These are phyloP conservation scores for Drosophila stalkeri DNA, from an alignment of 2,888 invertebrate genomes.

Conservation along the genomic window DNA sequence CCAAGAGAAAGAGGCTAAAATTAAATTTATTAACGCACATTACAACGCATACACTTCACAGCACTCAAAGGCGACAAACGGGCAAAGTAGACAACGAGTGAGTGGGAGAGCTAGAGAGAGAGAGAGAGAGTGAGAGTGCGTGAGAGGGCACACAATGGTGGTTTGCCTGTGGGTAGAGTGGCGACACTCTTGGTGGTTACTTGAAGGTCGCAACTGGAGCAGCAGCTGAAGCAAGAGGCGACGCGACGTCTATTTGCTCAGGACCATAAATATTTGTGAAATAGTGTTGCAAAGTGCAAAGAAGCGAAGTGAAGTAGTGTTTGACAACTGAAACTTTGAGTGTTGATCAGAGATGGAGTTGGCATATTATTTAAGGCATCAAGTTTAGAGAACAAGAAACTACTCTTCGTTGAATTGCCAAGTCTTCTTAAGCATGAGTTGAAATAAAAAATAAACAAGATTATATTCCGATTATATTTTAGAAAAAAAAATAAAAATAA, in stretches of 20 bases:
- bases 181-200: constrained; percentile 34
- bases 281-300: constrained; percentile 12
- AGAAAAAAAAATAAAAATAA: no score
- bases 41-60: constrained; percentile 68
- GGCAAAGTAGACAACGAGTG: background rate
- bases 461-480: no score
- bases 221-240: background rate
- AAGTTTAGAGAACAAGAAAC: no score
- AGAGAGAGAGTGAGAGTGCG: rapidly evolving
- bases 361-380: background rate
- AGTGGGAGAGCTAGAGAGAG: no score
- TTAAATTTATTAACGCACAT: constrained; percentile 80
- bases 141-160: background rate
- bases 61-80: constrained; percentile 45
- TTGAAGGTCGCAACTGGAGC: constrained; percentile 41
- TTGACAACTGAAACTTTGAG: background rate
- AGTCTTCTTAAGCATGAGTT: no score
- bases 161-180: constrained; percentile 4
- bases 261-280: background rate
- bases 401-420: no score
- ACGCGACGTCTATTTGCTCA: constrained; percentile 8
- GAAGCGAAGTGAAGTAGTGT: background rate
- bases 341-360: background rate
- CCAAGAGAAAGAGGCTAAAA: constrained; percentile 62
- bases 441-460: background rate